These are phyloP conservation scores for Cygnus buccinator DNA, from an alignment of 2,113 vertebrate genomes.

Conservation along the genomic window DNA sequence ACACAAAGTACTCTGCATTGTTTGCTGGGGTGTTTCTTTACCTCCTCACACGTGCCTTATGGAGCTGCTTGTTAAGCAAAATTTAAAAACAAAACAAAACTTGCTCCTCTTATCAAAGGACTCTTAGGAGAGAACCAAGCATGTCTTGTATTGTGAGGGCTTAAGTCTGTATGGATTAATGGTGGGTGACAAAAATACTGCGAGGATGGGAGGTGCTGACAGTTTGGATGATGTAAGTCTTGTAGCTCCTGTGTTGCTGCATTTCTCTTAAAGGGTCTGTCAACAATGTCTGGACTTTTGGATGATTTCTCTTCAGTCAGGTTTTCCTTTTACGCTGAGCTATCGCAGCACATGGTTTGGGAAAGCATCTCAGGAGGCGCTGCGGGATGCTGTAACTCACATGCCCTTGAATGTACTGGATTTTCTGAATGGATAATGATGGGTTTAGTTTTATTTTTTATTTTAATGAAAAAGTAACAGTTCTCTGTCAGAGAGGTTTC, in stretches of 20 bases:
- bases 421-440: not conserved
- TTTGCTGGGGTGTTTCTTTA: not conserved
- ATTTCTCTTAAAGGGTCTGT: conserved; percentile 42
- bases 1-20: not conserved
- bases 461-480: not conserved
- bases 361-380: not conserved
- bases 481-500: not conserved
- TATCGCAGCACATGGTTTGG: accelerated
- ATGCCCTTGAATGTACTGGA: not conserved
- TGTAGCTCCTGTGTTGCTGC: conserved; percentile 26
- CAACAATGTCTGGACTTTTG: not conserved
- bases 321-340: not conserved
- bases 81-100: not conserved
- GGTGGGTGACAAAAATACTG: conserved; percentile 35
- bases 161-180: conserved; percentile 10
- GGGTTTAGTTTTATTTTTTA: not conserved
- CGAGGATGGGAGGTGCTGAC: conserved; percentile 52
- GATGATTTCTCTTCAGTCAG: conserved; percentile 1
- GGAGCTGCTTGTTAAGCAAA: not conserved
- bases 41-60: not conserved
- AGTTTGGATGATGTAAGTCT: conserved; percentile 27
- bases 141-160: not conserved
- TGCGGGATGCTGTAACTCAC: not conserved
- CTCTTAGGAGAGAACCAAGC: not conserved
- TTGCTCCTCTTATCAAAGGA: not conserved